phyloP scores from a whole-genome alignment of 2,113 vertebrate genomes.

The Helogale parvula region DNA sequence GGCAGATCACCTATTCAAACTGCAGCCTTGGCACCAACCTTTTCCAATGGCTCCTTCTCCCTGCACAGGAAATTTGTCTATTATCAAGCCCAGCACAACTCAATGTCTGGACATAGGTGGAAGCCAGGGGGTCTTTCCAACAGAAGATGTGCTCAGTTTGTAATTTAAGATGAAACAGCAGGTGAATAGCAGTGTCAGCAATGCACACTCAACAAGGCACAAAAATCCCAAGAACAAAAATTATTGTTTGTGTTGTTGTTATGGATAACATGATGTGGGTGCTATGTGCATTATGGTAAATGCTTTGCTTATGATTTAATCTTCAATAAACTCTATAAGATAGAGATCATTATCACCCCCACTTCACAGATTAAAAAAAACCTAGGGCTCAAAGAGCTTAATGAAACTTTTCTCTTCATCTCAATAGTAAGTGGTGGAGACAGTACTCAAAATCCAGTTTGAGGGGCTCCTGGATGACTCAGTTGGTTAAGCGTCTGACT shows the following conservation, averaged over 20 bases:
- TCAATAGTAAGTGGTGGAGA: not conserved
- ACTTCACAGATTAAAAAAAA: conserved; percentile 16
- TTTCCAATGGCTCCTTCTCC: not conserved
- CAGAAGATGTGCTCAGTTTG: not conserved
- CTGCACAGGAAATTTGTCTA: not conserved
- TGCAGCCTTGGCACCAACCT: not conserved
- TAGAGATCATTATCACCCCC: not conserved
- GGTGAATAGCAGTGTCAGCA: not conserved
- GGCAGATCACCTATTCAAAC: not conserved
- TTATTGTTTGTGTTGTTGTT: not conserved
- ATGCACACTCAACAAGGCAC: not conserved
- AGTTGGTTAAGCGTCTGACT: too few relatives aligned
- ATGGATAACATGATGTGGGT: not conserved
- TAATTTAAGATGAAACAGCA: not conserved
- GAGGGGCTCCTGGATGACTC: too few relatives aligned
- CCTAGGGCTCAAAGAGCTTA: not conserved
- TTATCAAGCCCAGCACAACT: not conserved
- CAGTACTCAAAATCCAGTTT: too few relatives aligned
- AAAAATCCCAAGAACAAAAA: conserved; percentile 25
- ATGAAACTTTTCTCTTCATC: not conserved
- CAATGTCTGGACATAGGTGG: not conserved
- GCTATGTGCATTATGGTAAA: not conserved
- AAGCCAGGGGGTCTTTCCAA: not conserved
- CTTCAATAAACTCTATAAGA: not conserved
- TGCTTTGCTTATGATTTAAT: not conserved